These are phyloP conservation scores for Leptinotarsa haldemani DNA, from an alignment of 2,888 invertebrate genomes.

Conservation along the genomic window DNA sequence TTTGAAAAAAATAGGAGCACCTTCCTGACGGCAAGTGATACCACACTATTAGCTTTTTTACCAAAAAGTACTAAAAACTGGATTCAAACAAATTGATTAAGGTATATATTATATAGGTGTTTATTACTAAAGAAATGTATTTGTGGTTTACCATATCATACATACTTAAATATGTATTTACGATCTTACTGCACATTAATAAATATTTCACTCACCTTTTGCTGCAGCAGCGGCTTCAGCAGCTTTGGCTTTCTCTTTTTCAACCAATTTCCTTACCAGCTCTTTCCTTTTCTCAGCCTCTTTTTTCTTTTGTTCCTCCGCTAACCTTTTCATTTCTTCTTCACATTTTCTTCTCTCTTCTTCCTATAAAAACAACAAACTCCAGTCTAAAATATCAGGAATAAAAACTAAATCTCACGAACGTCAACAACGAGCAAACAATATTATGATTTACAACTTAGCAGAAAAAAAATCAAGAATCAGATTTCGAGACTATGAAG, in stretches of 20 bases:
- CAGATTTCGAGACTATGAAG: not conserved
- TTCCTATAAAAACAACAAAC: conserved; percentile 51
- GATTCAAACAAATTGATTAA: too few species aligned
- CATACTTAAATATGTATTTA: too few species aligned
- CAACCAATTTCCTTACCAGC: conserved; percentile 56
- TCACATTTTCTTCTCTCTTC: conserved; percentile 57
- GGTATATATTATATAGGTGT: too few species aligned
- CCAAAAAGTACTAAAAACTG: too few species aligned
- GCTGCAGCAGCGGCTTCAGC: conserved; percentile 36
- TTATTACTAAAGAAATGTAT: too few species aligned
- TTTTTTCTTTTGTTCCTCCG: conserved; percentile 49
- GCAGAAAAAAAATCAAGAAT: conserved; percentile 1
- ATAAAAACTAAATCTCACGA: not conserved
- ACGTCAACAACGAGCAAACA: not conserved
- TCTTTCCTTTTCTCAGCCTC: conserved; percentile 60
- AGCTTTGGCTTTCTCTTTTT: conserved; percentile 45
- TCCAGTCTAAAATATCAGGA: not conserved
- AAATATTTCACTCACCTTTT: conserved; percentile 33
- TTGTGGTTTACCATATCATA: too few species aligned
- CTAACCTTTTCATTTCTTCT: conserved; percentile 51
- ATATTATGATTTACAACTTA: not conserved
- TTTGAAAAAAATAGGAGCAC: too few species aligned
- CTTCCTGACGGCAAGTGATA: too few species aligned
- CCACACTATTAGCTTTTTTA: too few species aligned
- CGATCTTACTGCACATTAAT: too few species aligned